Conservation (phyloP, 2,797 vertebrate genomes). For the Poliocrania exsul region DNA sequence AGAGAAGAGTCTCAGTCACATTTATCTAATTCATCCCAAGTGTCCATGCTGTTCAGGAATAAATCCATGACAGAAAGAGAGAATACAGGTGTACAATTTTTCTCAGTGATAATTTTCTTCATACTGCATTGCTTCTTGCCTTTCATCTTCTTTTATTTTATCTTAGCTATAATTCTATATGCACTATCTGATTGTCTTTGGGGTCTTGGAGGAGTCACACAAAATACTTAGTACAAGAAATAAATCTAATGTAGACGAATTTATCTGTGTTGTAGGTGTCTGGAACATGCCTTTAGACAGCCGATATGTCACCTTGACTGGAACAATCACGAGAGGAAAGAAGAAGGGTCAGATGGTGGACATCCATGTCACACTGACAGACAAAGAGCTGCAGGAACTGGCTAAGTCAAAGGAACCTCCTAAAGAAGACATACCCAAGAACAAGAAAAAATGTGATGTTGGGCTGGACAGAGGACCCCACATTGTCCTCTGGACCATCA, state of each 20-base stretch:
- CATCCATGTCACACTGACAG: slow-evolving; percentile 93
- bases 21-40: background rate
- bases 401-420: slow-evolving; percentile 88
- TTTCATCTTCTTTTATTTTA: background rate
- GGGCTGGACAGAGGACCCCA: slow-evolving; percentile 90
- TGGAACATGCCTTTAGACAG: slow-evolving; percentile 92
- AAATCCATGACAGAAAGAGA: background rate
- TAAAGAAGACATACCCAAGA: slow-evolving; percentile 73
- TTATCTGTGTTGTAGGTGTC: slow-evolving; percentile 76
- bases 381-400: slow-evolving; percentile 93
- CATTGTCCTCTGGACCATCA: slow-evolving; percentile 91
- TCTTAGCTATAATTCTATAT: background rate
- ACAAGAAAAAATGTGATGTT: slow-evolving; percentile 81
- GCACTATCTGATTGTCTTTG: background rate
- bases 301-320: slow-evolving; percentile 95
- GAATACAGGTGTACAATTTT: background rate
- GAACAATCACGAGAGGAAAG: slow-evolving; percentile 97
- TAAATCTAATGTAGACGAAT: background rate
- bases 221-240: background rate
- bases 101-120: background rate
- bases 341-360: slow-evolving; percentile 99
- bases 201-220: background rate
- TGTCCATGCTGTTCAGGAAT: background rate
- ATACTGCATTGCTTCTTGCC: background rate
- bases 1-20: background rate